Evolutionary conservation across 1,140 invertebrate genomes (phyloP), one percentile per base, ranked within the genome.

Genomic region (Diachasmimorpha longicaudata): DNA sequence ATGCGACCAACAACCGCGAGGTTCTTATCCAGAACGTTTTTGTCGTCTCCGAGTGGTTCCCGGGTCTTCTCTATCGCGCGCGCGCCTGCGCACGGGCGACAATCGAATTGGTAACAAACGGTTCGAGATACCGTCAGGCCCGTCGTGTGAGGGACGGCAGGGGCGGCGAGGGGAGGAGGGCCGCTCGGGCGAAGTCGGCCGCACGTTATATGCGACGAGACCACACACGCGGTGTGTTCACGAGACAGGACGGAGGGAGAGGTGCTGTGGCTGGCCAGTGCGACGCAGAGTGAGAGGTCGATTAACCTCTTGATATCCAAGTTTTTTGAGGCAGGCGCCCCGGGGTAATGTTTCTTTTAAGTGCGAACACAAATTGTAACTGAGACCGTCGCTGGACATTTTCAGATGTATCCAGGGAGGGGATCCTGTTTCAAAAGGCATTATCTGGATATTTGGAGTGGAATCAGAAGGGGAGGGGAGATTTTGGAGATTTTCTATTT

Each of bases 301-400:
- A 31, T n/a, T 16, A 48, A 19, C 66, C 19, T 46, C 63, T 23
- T 37, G 67, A 70, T 67, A 63, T 48, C 74, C 19, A 23, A 37
- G 58, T 66, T 58, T 58, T 81, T 78, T 80, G 73, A 78, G 58
- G 75, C 70, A 79, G 80, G 39, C 39, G 39, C 39, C 39, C 79
- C 84, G 82, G 82, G 84, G 85, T 88, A 88, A 88, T 88, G 87
- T 88, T 87, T 88, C 86, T 88, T 88, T 87, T 87, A 86, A 88
- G 87, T 88, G 87, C 85, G 85, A 88, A 88, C 87, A 88, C 87
- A 88, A 88, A 88, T 88, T 88, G 87, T 88, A 88, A 88, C 87
- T 87, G 87, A 88, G 85, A 88, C 84, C 85, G 87, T 85, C 83
- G 81, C 80, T 73, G 74, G 79, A 79, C 77, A 44, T 72, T 75